Base-by-base conservation (phyloP, 2,113 vertebrate species). In the Carassius carassius region DNA sequence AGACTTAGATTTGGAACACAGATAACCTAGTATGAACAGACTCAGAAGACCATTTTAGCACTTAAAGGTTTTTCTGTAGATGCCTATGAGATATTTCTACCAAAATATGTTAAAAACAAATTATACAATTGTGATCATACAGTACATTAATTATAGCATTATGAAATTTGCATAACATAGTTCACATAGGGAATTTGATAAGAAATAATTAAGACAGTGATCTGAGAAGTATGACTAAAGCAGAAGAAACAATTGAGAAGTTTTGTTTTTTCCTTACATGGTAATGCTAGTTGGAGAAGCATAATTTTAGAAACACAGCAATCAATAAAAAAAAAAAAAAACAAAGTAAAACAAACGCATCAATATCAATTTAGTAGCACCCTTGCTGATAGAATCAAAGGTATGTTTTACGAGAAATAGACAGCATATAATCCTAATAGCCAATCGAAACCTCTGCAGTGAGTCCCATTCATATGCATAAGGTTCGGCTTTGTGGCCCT, bases 1-100 rank as follows among this genome's bases (percentile, higher is more conserved):
- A 62, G 63, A 72, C 47, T 60, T 35, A 85, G 44, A 82, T 86
- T 86, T 85, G 79, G 47, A 83, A 63, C 76, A 41, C 60, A 63
- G 65, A 81, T 77, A 83, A 83, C 47, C 72, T 51, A 67, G 41
- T 74, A 69, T 49, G 47, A 72, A 69, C 2, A 58, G 23, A 70
- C 17, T 9, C 6, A 21, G 25, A 21, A 56, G 29, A 79, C 74
- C 11, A 49, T 49, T 49, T 49, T 49, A 74, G 10, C 29, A 32
- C 35, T 72, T 37, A 41, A 69, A 72, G 1, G 72, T 44, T 41
- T 2, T 21, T 41, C 10, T 12, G 37, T 14, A n/a, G 25, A 49
- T 47, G 41, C n/a, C 1, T n/a, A 41, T n/a, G n/a, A 25, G 19
- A 72, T 37, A 41, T 21, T 72, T 41, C 69, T 41, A 12, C 12